Evolutionary conservation across 2,113 vertebrate species (phyloP).

Genomic region (Setophaga petechia): DNA sequence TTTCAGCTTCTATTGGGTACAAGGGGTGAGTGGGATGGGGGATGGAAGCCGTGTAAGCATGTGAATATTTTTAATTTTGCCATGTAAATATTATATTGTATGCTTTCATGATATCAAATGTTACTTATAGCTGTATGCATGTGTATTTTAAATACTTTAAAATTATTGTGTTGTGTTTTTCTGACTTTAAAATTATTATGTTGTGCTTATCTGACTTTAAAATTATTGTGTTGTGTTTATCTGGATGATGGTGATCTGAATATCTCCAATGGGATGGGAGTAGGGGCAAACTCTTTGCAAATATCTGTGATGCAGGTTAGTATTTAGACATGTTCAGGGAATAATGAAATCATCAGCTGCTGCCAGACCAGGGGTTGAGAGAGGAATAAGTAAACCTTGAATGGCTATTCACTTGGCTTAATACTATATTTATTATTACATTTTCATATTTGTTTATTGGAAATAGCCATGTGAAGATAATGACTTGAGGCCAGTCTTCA

Average conservation of each 20-base stretch:
- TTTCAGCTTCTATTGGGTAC: background rate
- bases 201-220: background rate
- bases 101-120: background rate
- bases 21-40: background rate
- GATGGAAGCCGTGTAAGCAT: fast-evolving
- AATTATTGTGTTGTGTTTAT: background rate
- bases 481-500: background rate
- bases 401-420: background rate
- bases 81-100: background rate
- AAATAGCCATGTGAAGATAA: background rate
- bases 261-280: background rate
- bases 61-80: background rate
- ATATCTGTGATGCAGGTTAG: background rate
- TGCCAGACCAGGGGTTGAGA: background rate
- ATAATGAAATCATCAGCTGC: background rate
- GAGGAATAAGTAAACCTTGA: background rate
- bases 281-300: background rate
- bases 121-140: no score
- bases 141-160: background rate
- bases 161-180: background rate
- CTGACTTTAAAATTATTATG: background rate
- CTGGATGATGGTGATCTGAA: background rate
- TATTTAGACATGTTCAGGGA: background rate
- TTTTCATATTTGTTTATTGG: background rate
- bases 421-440: background rate